phyloP scores from a whole-genome alignment of 2,797 vertebrate genomes.

The Galagoides demidoff region DNA sequence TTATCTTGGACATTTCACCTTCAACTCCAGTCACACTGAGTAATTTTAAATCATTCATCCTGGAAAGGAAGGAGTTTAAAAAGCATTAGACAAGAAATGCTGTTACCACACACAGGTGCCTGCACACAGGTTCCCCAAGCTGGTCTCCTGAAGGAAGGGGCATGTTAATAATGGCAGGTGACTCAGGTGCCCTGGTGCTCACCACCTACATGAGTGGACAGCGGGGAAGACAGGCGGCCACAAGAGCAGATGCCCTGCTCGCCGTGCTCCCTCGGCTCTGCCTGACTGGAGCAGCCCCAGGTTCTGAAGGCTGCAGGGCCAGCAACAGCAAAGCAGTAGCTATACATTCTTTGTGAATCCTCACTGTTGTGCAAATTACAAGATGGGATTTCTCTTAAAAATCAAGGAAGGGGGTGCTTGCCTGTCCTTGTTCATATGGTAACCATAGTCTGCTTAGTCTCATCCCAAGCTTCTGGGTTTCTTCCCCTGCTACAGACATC shows the following conservation, averaged over 20 bases:
- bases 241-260: background rate
- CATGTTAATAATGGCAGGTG: background rate
- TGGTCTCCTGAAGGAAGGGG: background rate
- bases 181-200: background rate
- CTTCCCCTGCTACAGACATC: background rate
- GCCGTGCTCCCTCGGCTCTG: background rate
- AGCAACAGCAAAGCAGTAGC: background rate
- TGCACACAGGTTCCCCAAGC: background rate
- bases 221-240: background rate
- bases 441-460: background rate
- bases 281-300: background rate
- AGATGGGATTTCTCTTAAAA: background rate
- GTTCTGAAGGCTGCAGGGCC: background rate
- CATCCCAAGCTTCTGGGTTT: background rate
- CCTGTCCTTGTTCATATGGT: background rate
- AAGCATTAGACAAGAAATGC: conserved; percentile 31
- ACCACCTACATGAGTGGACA: background rate
- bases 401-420: background rate
- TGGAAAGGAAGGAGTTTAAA: background rate
- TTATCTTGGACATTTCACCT: conserved; percentile 18
- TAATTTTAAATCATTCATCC: background rate
- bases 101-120: background rate
- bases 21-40: background rate
- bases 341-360: background rate
- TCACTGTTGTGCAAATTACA: background rate